Conservation (phyloP, 2,797 vertebrate genomes). For the Enteromius trimaculatus region DNA sequence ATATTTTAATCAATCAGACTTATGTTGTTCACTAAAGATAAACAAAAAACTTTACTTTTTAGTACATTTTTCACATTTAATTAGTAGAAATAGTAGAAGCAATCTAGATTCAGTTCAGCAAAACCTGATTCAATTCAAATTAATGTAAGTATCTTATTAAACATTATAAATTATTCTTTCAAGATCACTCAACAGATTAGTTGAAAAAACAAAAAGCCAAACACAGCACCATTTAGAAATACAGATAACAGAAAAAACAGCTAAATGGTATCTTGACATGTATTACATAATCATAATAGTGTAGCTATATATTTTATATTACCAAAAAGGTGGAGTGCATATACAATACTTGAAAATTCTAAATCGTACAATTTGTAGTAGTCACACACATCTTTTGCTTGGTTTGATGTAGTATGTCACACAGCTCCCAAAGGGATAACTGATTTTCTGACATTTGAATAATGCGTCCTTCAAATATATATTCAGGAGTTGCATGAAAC, state of each 20-base stretch:
- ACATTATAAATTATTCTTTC: background rate
- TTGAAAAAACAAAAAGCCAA: background rate
- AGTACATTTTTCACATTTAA: background rate
- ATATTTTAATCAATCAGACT: background rate
- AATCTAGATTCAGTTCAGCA: background rate
- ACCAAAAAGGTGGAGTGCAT: background rate
- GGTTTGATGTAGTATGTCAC: constrained; percentile 14
- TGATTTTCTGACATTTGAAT: constrained; percentile 12
- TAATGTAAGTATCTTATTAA: background rate
- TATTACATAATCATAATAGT: background rate
- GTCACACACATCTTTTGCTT: background rate
- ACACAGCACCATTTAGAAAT: background rate
- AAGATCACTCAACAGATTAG: background rate
- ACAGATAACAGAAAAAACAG: background rate
- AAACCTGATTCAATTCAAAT: background rate
- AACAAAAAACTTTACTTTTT: background rate
- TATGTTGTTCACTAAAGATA: background rate
- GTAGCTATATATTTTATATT: background rate
- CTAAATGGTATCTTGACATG: background rate
- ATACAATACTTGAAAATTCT: background rate
- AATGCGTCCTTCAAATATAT: constrained; percentile 23
- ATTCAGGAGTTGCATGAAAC: constrained; percentile 22
- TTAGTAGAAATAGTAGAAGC: background rate
- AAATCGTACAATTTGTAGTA: background rate
- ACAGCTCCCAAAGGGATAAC: constrained; percentile 9